Conservation (phyloP, 2,113 vertebrate genomes). For the Nestor notabilis region DNA sequence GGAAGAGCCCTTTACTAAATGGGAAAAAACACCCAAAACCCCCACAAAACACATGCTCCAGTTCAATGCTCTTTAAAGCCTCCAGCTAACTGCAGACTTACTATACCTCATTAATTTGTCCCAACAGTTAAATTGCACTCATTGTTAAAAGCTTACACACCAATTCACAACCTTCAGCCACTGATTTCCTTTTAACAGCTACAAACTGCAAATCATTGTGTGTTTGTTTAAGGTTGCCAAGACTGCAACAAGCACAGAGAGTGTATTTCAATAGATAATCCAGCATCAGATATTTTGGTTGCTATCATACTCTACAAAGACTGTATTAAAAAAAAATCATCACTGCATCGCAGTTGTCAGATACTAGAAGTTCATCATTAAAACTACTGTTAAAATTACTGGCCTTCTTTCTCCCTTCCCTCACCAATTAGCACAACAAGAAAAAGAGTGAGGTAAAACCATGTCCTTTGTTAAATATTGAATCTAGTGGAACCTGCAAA, state of each 20-base stretch:
- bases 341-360: neutral
- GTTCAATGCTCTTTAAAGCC: neutral
- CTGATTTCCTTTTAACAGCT: neutral
- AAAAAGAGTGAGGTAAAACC: neutral
- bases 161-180: neutral
- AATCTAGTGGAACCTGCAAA: neutral
- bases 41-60: neutral
- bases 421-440: neutral
- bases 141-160: neutral
- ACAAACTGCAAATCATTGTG: neutral
- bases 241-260: neutral
- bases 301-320: neutral
- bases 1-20: neutral
- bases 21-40: fast-evolving
- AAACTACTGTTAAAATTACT: neutral
- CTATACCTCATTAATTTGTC: neutral
- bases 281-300: neutral
- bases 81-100: neutral
- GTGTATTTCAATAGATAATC: neutral
- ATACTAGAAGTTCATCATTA: neutral
- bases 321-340: neutral
- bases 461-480: neutral
- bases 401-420: neutral
- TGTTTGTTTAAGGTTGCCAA: neutral
- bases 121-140: neutral